Conservation (phyloP, 2,113 vertebrate species). For the Peromyscus californicus region DNA sequence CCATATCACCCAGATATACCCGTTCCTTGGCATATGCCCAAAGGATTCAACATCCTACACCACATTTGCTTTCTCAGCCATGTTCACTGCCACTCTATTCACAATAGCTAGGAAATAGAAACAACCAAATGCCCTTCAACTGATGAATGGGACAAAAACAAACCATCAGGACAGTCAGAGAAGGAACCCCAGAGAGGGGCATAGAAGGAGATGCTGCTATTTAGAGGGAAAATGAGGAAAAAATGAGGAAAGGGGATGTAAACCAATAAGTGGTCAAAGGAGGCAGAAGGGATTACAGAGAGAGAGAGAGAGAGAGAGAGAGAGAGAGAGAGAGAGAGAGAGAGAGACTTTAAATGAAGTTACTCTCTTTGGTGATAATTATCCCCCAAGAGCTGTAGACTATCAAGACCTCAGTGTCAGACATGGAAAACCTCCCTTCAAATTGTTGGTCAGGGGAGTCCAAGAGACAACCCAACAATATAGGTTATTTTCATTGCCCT, state of each 20-base stretch:
- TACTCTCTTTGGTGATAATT: neutral
- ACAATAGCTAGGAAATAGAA: neutral
- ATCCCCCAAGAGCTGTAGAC: no score
- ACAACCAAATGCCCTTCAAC: neutral
- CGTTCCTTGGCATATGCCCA: neutral
- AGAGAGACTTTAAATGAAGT: neutral
- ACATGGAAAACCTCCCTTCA: no score
- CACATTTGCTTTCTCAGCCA: neutral
- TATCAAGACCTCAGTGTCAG: no score
- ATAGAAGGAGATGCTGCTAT: neutral
- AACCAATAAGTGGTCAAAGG: neutral
- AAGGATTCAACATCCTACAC: neutral
- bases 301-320: no score
- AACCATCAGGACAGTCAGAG: neutral
- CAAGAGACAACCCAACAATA: neutral
- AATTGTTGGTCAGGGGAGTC: no score
- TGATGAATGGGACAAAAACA: neutral
- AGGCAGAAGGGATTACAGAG: neutral
- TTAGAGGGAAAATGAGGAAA: neutral
- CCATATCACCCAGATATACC: neutral
- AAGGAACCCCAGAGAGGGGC: neutral
- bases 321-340: no score
- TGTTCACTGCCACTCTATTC: neutral
- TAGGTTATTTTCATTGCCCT: neutral
- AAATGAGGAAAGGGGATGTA: neutral